Evolutionary conservation across 1,140 invertebrate genomes (phyloP).

Genomic region (Ceratina japonica): DNA sequence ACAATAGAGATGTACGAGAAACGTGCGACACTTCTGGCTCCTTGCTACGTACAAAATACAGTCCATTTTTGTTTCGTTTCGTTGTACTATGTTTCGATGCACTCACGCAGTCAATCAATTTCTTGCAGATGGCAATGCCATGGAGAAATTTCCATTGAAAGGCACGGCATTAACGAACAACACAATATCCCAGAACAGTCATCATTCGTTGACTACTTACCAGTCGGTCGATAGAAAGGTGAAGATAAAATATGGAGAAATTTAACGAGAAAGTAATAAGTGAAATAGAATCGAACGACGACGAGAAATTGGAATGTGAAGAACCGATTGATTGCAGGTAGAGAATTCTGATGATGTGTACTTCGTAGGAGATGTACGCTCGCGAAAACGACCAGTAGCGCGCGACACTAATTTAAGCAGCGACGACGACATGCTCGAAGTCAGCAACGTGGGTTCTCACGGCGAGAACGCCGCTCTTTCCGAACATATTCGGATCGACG

Average conservation of each 20-base stretch:
- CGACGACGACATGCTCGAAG: slow-evolving; percentile 77
- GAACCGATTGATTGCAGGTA: not conserved
- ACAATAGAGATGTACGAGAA: too few species aligned
- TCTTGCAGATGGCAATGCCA: slow-evolving; percentile 63
- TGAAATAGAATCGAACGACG: not conserved
- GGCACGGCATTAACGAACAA: slow-evolving; percentile 73
- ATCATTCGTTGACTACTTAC: slow-evolving; percentile 74
- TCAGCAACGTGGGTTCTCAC: slow-evolving; percentile 72
- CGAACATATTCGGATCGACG: slow-evolving; percentile 75
- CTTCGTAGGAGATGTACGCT: slow-evolving; percentile 70
- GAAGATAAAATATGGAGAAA: slow-evolving; percentile 48
- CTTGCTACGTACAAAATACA: not conserved
- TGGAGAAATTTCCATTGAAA: slow-evolving; percentile 79
- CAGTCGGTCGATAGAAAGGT: slow-evolving; percentile 77
- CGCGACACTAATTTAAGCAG: slow-evolving; percentile 68
- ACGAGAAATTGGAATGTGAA: not conserved
- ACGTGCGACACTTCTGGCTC: not conserved
- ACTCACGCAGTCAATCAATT: not conserved
- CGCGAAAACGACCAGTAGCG: slow-evolving; percentile 66
- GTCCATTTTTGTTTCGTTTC: not conserved
- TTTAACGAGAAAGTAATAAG: not conserved
- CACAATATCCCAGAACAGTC: slow-evolving; percentile 70
- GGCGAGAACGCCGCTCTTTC: slow-evolving; percentile 73
- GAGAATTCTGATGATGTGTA: slow-evolving; percentile 48
- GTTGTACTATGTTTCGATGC: not conserved